Conservation (phyloP, 2,888 invertebrate species). For the Therioaphis trifolii region DNA sequence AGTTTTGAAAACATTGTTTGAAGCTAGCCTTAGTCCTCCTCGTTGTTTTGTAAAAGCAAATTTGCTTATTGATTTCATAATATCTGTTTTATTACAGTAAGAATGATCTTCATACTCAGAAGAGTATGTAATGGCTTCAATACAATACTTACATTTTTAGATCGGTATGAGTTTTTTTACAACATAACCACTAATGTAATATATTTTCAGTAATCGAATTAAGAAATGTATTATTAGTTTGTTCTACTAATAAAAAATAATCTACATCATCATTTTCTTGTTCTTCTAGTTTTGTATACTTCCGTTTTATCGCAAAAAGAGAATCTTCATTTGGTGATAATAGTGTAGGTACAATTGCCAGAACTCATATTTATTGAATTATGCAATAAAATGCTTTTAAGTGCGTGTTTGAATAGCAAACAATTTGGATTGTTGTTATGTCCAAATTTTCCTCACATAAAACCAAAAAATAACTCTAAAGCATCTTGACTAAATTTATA, state of each 20-base stretch:
- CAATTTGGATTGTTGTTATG: constrained; percentile 7
- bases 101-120: too few species aligned
- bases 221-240: not conserved
- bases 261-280: not conserved
- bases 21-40: too few species aligned
- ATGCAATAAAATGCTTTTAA: not conserved
- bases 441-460: not conserved
- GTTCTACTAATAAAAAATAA: not conserved
- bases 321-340: not conserved
- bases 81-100: too few species aligned
- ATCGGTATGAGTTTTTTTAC: not conserved
- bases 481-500: constrained; percentile 14
- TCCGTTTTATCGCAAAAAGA: not conserved
- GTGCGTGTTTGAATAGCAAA: not conserved
- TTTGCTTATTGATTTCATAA: too few species aligned
- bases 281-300: not conserved
- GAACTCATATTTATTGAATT: not conserved
- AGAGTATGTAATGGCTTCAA: too few species aligned
- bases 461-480: constrained; percentile 1
- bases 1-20: too few species aligned
- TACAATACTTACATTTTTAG: too few species aligned
- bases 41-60: too few species aligned
- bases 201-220: not conserved
- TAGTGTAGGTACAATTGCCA: not conserved
- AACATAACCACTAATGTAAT: not conserved